These are phyloP conservation scores for Pinctada fucata DNA, from an alignment of 2,888 invertebrate genomes.

Conservation along the genomic window DNA sequence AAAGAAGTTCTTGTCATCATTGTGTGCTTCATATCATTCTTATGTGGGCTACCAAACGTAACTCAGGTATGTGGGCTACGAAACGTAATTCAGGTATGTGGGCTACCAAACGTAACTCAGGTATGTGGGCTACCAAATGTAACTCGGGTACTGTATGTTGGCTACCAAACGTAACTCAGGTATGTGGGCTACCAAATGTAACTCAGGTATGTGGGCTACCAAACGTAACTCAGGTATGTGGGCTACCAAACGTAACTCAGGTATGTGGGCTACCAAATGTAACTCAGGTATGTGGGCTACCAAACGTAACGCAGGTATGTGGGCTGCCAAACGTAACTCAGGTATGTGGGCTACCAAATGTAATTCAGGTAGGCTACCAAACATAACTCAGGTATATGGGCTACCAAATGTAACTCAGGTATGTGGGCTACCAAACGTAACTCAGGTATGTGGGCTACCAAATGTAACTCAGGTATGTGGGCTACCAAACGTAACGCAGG, in stretches of 20 bases:
- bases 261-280: too few relatives aligned
- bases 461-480: constrained; percentile 86
- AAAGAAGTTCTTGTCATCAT: constrained; percentile 91
- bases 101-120: too few relatives aligned
- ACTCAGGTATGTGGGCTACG: constrained; percentile 81
- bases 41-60: constrained; percentile 91
- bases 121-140: too few relatives aligned
- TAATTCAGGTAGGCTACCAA: not conserved
- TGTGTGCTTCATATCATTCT: constrained; percentile 88
- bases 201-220: constrained; percentile 85
- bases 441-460: constrained; percentile 85
- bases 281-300: too few relatives aligned
- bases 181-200: constrained; percentile 63
- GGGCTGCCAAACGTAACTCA: constrained; percentile 93
- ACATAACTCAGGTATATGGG: too few relatives aligned
- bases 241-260: not conserved
- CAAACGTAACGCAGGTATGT: constrained; percentile 73
- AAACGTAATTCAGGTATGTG: not conserved
- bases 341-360: constrained; percentile 75
- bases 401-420: constrained; percentile 92
- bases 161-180: constrained; percentile 91
- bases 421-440: constrained; percentile 1
- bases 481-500: constrained; percentile 77
- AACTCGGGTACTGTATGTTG: constrained; percentile 81
- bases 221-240: constrained; percentile 86